A percentile compares a stretch with the other conserved stretches of the same genome.
These are phyloP conservation scores for Scalopus aquaticus DNA, from an alignment of 2,113 vertebrate genomes.

Conservation along the genomic window DNA sequence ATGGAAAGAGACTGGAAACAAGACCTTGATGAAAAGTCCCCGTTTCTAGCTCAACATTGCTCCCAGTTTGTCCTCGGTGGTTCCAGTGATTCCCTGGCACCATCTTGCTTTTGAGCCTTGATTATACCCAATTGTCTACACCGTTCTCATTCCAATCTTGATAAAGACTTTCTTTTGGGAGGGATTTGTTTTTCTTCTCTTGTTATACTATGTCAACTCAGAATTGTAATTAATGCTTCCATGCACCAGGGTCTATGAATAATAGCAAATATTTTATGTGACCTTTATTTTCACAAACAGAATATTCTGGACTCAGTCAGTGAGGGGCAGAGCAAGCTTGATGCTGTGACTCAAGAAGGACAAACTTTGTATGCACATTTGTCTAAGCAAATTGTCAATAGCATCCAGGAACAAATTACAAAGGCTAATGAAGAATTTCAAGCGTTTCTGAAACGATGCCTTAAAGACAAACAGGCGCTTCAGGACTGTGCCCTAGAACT, in stretches of 20 bases:
- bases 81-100: background rate
- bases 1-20: background rate
- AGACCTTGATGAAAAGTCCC: background rate
- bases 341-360: constrained; percentile 89
- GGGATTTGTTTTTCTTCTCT: background rate
- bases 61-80: background rate
- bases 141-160: background rate
- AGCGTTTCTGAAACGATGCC: constrained; percentile 88
- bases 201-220: background rate
- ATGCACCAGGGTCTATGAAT: background rate
- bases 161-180: background rate
- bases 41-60: background rate
- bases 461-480: constrained; percentile 87
- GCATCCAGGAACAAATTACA: constrained; percentile 90
- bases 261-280: background rate
- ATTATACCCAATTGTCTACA: background rate
- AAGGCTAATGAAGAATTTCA: constrained; percentile 91
- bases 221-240: background rate
- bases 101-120: background rate
- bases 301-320: constrained; percentile 83
- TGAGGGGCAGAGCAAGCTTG: constrained; percentile 89
- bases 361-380: constrained; percentile 89
- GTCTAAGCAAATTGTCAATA: constrained; percentile 86
- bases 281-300: constrained; percentile 80
- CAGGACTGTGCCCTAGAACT: constrained; percentile 89